Conservation (phyloP, 2,797 vertebrate genomes). For the Loris lydekkerianus region DNA sequence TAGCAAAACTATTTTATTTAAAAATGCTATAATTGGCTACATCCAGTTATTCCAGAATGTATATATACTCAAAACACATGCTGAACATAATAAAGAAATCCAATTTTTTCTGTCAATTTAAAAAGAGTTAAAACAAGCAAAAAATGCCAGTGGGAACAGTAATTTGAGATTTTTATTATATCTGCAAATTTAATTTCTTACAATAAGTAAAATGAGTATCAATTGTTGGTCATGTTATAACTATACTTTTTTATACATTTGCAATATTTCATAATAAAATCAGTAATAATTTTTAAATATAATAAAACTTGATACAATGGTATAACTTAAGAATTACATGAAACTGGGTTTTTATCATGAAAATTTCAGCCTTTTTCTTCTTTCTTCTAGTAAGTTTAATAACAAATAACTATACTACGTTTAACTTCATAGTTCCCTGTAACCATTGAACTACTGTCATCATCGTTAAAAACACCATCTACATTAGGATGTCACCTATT, state of each 20-base stretch:
- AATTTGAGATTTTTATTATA: not conserved
- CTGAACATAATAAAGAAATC: not conserved
- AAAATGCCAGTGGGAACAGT: not conserved
- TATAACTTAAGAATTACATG: slow-evolving; percentile 51
- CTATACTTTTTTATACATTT: not conserved
- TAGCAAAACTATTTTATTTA: slow-evolving; percentile 41
- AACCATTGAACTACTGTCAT: slow-evolving; percentile 53
- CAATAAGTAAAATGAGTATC: not conserved
- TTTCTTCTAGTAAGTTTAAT: slow-evolving; percentile 58
- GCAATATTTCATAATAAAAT: not conserved
- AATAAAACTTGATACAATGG: slow-evolving; percentile 34
- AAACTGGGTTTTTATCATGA: not conserved
- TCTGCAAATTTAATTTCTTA: not conserved
- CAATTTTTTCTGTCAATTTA: not conserved
- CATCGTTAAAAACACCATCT: slow-evolving; percentile 70
- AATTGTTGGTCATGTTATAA: not conserved
- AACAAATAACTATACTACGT: slow-evolving; percentile 57
- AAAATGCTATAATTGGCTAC: not conserved
- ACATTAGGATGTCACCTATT: slow-evolving; percentile 58
- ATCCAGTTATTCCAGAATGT: not conserved
- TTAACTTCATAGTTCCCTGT: slow-evolving; percentile 62
- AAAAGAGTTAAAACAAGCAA: not conserved
- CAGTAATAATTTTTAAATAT: not conserved
- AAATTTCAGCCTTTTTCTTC: slow-evolving; percentile 53
- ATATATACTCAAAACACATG: not conserved